These are phyloP conservation scores for Calameuta filiformis DNA, from an alignment of 2,888 invertebrate genomes.

Conservation along the genomic window DNA sequence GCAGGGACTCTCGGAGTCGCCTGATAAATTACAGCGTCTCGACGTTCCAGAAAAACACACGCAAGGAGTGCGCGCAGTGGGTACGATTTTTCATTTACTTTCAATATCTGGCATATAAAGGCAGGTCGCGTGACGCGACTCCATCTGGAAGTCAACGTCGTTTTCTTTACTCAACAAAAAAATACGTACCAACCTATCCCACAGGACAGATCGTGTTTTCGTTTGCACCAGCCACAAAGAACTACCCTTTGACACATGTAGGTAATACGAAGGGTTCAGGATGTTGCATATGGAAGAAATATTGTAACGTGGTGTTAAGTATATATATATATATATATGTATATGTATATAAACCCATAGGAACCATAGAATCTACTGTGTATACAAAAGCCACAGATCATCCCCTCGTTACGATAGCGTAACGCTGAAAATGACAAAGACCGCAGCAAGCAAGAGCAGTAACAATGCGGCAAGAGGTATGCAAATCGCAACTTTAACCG, in stretches of 20 bases:
- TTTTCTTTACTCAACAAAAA: not conserved
- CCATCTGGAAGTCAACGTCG: not conserved
- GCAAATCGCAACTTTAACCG: conserved; percentile 49
- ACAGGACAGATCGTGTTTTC: not conserved
- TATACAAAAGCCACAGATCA: not conserved
- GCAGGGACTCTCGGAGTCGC: conserved; percentile 7
- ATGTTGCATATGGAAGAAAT: not conserved
- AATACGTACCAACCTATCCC: not conserved
- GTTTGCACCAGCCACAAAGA: not conserved
- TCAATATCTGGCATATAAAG: not conserved
- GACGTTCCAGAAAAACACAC: not conserved
- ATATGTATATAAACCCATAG: too few species aligned
- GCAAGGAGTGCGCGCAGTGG: not conserved
- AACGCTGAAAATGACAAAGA: conserved; percentile 25
- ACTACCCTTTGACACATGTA: not conserved
- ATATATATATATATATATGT: too few species aligned
- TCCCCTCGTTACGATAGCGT: conserved; percentile 7
- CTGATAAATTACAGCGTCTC: conserved; percentile 13
- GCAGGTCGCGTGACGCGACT: not conserved
- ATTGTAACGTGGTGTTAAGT: not conserved
- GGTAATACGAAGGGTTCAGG: not conserved
- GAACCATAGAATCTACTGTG: not conserved
- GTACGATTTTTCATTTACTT: not conserved
- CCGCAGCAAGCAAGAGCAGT: conserved; percentile 28
- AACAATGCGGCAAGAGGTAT: conserved; percentile 40